Evolutionary conservation across 2,113 vertebrate genomes (phyloP).

Genomic region (Plecturocebus donacophilus): DNA sequence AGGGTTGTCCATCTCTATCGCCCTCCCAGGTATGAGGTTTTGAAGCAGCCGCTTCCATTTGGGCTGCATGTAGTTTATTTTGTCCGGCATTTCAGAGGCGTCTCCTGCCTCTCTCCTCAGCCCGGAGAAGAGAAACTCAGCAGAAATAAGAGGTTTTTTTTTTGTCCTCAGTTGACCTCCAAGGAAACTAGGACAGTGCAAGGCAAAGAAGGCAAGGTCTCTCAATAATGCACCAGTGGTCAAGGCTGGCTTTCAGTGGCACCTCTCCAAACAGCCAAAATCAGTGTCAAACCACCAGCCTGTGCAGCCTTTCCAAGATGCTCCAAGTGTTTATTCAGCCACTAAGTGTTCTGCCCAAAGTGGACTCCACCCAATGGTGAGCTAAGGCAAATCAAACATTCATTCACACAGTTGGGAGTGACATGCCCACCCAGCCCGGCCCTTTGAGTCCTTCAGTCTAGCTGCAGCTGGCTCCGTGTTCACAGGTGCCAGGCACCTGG

Average conservation of each 20-base stretch:
- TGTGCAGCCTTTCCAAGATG: conserved; percentile 66
- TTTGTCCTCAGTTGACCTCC: conserved; percentile 74
- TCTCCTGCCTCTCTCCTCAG: conserved; percentile 33
- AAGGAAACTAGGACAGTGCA: conserved; percentile 66
- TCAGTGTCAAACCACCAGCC: conserved; percentile 73
- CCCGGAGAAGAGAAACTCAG: conserved; percentile 47
- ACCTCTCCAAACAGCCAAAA: conserved; percentile 60
- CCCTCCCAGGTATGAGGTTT: background rate
- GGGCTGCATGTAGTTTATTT: conserved; percentile 43
- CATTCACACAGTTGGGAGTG: conserved; percentile 45
- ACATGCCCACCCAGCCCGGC: conserved; percentile 19
- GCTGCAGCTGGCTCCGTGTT: conserved; percentile 3
- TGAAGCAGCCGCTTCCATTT: conserved; percentile 7
- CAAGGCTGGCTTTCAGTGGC: conserved; percentile 57
- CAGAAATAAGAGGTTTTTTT: conserved; percentile 62
- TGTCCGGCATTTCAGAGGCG: background rate
- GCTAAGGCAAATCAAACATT: conserved; percentile 59
- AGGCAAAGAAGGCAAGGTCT: conserved; percentile 62
- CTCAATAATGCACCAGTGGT: conserved; percentile 50
- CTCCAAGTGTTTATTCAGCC: conserved; percentile 69
- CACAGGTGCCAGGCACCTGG: conserved; percentile 52
- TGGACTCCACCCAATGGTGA: conserved; percentile 71
- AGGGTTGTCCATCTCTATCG: background rate
- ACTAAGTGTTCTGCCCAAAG: conserved; percentile 67
- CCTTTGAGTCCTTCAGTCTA: conserved; percentile 4